Percentiles rank a stretch among this genome's conserved stretches.
Evolutionary conservation across 64 coral and sea anemone species (phyloP).

Genomic region (Anthopleura sola): DNA sequence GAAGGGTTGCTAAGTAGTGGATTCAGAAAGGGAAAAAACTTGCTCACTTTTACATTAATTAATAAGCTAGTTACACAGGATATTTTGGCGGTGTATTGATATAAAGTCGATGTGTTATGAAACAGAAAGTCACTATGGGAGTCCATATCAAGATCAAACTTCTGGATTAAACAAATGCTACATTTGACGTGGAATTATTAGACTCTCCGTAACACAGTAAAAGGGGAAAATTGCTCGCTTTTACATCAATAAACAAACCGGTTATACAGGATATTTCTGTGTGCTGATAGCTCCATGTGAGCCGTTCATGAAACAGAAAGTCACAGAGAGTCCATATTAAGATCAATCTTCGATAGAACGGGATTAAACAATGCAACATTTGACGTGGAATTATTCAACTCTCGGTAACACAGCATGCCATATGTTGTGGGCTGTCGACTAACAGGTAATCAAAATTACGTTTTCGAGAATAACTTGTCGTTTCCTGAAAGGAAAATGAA

Average conservation of each 20-base stretch:
- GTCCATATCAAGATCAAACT: not conserved
- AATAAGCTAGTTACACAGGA: too few species aligned
- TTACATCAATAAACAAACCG: not conserved
- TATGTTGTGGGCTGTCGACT: not conserved
- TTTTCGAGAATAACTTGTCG: not conserved
- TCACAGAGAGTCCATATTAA: not conserved
- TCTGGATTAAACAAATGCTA: not conserved
- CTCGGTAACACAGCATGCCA: not conserved
- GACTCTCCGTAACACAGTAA: not conserved
- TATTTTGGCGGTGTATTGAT: not conserved
- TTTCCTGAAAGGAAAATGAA: not conserved
- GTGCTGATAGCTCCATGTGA: not conserved
- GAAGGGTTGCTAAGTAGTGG: not conserved
- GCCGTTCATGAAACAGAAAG: not conserved
- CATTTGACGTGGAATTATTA: not conserved
- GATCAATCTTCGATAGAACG: not conserved
- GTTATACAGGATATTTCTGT: not conserved
- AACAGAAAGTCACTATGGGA: not conserved
- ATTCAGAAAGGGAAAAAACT: not conserved
- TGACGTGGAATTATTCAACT: not conserved
- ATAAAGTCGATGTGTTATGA: not conserved
- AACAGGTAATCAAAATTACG: not conserved
- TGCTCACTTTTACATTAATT: not conserved
- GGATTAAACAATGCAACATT: not conserved
- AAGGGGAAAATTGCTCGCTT: not conserved